Conservation (phyloP, 1,140 invertebrate genomes). For the Elymnias hypermnestra region DNA sequence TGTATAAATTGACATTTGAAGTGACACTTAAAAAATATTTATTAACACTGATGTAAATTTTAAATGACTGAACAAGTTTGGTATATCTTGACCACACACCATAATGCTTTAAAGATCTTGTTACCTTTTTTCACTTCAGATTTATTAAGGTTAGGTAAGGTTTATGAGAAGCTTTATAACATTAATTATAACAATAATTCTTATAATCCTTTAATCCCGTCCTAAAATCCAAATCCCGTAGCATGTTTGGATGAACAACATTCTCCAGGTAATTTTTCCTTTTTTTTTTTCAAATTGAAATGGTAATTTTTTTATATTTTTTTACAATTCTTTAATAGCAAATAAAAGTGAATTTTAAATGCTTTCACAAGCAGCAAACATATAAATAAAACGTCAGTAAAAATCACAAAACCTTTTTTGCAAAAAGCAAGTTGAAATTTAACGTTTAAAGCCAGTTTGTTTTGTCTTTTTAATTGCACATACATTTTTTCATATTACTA, state of each 20-base stretch:
- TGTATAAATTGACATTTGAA: not conserved
- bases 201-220: slow-evolving; percentile 29
- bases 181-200: slow-evolving; percentile 19
- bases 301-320: too few relatives aligned
- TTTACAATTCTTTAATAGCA: too few relatives aligned
- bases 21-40: not conserved
- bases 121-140: slow-evolving; percentile 33
- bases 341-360: too few relatives aligned
- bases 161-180: slow-evolving; percentile 37
- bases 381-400: too few relatives aligned
- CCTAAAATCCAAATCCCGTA: slow-evolving; percentile 37
- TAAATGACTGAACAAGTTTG: slow-evolving; percentile 27
- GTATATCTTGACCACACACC: slow-evolving; percentile 33
- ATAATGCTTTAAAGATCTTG: slow-evolving; percentile 33
- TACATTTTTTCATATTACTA: too few relatives aligned
- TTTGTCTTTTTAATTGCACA: too few relatives aligned
- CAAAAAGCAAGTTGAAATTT: slow-evolving; percentile 28
- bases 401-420: slow-evolving; percentile 9
- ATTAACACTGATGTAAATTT: not conserved
- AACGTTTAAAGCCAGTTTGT: too few relatives aligned
- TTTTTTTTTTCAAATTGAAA: too few relatives aligned
- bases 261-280: slow-evolving; percentile 41
- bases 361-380: too few relatives aligned
- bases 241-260: slow-evolving; percentile 63
- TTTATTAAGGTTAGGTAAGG: slow-evolving; percentile 25